Conservation (phyloP, 2,113 vertebrate genomes). For the Hemichromis elongatus region DNA sequence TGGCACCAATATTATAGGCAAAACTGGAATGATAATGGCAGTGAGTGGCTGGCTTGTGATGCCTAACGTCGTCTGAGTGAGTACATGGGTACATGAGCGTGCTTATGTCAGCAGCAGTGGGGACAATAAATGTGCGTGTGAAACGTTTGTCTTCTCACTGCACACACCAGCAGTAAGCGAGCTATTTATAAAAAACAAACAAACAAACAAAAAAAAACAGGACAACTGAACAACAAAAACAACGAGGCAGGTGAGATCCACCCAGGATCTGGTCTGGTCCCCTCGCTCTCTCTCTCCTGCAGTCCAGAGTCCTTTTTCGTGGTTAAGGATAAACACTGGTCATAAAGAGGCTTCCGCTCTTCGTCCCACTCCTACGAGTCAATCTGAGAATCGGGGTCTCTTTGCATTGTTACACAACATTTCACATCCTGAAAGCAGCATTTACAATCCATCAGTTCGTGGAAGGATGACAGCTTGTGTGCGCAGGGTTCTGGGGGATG, state of each 20-base stretch:
- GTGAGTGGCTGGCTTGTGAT: slow-evolving; percentile 54
- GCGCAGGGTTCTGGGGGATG: slow-evolving; percentile 36
- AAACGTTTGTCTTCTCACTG: neutral
- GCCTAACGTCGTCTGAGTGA: slow-evolving; percentile 11
- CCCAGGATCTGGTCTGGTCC: neutral
- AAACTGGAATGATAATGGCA: slow-evolving; percentile 46
- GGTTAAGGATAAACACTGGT: slow-evolving; percentile 20
- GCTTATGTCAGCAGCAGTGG: slow-evolving; percentile 19
- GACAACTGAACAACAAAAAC: neutral
- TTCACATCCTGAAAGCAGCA: slow-evolving; percentile 72
- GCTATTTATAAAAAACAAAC: neutral
- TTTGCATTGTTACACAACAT: slow-evolving; percentile 77
- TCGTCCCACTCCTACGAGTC: neutral
- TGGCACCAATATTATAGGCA: slow-evolving; percentile 33
- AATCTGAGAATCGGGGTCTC: slow-evolving; percentile 45
- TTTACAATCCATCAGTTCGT: slow-evolving; percentile 52
- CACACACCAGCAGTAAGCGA: neutral
- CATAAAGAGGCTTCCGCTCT: slow-evolving; percentile 66
- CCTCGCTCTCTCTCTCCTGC: neutral
- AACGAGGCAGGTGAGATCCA: slow-evolving; percentile 8
- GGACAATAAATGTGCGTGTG: slow-evolving; percentile 18
- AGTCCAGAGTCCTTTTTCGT: neutral
- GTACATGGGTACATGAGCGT: neutral
- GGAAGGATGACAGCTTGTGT: slow-evolving; percentile 55
- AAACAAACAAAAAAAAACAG: neutral